Conservation (phyloP, 2,888 invertebrate genomes). For the Drosophila dives region DNA sequence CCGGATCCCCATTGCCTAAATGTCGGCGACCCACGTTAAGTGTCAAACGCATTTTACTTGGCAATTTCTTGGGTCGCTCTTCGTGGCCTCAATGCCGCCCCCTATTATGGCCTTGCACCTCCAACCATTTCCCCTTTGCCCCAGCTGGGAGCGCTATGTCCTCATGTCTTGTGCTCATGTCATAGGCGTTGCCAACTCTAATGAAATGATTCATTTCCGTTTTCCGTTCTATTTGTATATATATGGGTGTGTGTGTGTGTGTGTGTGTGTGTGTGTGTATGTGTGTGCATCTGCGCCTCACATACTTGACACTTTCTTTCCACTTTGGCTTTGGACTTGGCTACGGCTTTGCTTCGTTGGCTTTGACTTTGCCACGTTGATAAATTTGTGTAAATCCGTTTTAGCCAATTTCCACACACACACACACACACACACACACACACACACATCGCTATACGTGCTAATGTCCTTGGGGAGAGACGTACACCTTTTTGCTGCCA, state of each 20-base stretch:
- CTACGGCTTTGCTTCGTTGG: conserved; percentile 65
- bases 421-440: conserved; percentile 11
- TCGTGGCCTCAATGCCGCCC: conserved; percentile 33
- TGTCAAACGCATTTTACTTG: conserved; percentile 76
- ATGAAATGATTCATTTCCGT: conserved; percentile 84
- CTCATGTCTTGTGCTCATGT: conserved; percentile 67
- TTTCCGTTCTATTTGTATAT: conserved; percentile 67
- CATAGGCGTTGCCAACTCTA: conserved; percentile 81
- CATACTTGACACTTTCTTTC: conserved; percentile 79
- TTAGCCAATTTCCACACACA: conserved; percentile 74
- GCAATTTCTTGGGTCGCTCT: conserved; percentile 76
- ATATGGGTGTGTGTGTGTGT: conserved; percentile 21
- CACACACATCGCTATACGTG: conserved; percentile 31
- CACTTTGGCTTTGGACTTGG: conserved; percentile 49
- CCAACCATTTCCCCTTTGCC: not conserved
- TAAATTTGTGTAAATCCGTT: conserved; percentile 83
- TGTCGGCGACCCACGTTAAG: conserved; percentile 74
- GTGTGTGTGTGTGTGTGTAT: conserved; percentile 23
- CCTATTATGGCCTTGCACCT: conserved; percentile 18
- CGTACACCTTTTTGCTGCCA: conserved; percentile 69
- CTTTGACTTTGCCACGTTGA: conserved; percentile 76
- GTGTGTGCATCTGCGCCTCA: conserved; percentile 32
- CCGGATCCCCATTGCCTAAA: conserved; percentile 11
- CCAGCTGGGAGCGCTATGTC: conserved; percentile 39
- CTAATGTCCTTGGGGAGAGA: conserved; percentile 76